Evolutionary conservation across 2,797 vertebrate genomes (phyloP), one percentile per base, ranked within the genome.

Genomic region (Acanthornis magna): DNA sequence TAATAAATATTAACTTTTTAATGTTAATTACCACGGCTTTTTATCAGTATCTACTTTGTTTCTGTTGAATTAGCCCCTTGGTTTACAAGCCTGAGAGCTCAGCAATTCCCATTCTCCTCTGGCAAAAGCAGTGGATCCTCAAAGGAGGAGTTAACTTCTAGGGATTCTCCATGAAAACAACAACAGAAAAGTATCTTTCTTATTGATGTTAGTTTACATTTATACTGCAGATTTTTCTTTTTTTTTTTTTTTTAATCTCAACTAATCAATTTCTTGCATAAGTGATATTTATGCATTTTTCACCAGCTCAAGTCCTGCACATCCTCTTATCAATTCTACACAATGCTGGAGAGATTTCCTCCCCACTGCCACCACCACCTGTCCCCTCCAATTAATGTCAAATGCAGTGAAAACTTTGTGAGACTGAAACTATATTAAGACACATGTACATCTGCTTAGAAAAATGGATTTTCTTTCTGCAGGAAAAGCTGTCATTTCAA

Each of bases 351-450:
- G 87, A 93, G 68, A 38, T 85, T 93, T 77, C 81, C 68, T 92
- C 73, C 88, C 66, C 85, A 85, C 51, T 85, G 85, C 91, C 76
- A 81, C 45, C 43, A 75, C 88, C 94, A 95, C 92, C 80, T 94
- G 90, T 91, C 94, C 81, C 74, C 78, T 95, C 84, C 75, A 95
- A 92, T 96, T 91, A 97, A 63, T 72, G 91, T 93, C 91, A 94
- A 88, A 22, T 34, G 47, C 61, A 89, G 50, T 22, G n/a, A 92
- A 92, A 89, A 65, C 50, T 94, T 87, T 92, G 63, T 92, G 77
- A 76, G 89, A 82, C 16, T 60, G 32, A 82, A 91, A 83, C 47
- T 85, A 68, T 88, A 85, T 77, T 80, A 88, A 89, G 85, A 92
- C 26, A 77, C 50, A 85, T 19, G 30, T 92, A 77, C 72, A 71